A percentile compares a stretch with the other conserved stretches of the same genome.
phyloP scores from a whole-genome alignment of 2,113 vertebrate species.

The Labeo catla region DNA sequence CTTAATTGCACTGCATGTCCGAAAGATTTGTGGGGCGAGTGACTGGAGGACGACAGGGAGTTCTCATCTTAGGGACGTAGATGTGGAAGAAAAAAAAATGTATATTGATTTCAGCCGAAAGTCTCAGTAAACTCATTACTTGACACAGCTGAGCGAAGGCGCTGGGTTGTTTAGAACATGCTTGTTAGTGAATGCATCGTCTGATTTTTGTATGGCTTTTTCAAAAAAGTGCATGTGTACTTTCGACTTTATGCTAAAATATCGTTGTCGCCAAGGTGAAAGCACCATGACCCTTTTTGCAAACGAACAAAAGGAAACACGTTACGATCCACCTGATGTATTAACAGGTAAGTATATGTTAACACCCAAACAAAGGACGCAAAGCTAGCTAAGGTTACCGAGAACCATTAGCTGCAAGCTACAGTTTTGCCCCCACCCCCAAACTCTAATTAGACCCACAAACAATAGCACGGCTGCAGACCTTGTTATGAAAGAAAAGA shows the following conservation, averaged over 20 bases:
- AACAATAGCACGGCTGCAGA: conserved; percentile 67
- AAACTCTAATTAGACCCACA: conserved; percentile 72
- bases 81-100: conserved; percentile 19
- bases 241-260: not conserved
- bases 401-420: conserved; percentile 73
- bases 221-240: not conserved
- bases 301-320: conserved; percentile 44
- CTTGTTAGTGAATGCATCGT: conserved; percentile 55
- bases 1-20: conserved; percentile 69
- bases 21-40: conserved; percentile 59
- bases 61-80: conserved; percentile 39
- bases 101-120: conserved; percentile 58
- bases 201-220: conserved; percentile 21
- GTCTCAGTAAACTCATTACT: conserved; percentile 56
- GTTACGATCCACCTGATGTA: conserved; percentile 7
- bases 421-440: conserved; percentile 59
- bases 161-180: conserved; percentile 42
- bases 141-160: conserved; percentile 32
- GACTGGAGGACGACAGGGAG: conserved; percentile 53
- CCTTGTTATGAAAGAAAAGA: conserved; percentile 67
- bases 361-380: conserved; percentile 65
- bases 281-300: conserved; percentile 14
- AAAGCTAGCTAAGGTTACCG: conserved; percentile 62
- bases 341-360: conserved; percentile 50
- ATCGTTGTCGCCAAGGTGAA: conserved; percentile 29